Evolutionary conservation across 2,888 invertebrate genomes (phyloP), one percentile per base, ranked within the genome.

Genomic region (Petrolisthes cinctipes): DNA sequence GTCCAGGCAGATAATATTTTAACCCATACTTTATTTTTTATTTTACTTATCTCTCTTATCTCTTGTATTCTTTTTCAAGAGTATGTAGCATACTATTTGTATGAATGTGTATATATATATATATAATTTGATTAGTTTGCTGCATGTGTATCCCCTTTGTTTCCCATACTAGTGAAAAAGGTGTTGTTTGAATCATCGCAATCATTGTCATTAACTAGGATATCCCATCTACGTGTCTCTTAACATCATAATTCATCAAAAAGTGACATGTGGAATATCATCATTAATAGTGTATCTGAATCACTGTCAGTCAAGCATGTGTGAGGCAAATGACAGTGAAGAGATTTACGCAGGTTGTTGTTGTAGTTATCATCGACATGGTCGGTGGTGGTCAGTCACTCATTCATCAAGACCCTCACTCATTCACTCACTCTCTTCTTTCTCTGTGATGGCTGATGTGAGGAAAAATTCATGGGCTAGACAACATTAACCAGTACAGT

Each of bases 1-100:
- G 87, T 88, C 87, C 87, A 81, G 87, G 81, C 87, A 84, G 79
- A 88, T 76, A 84, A 84, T 79, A 57, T n/a, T 75, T 54, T 61
- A 68, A 54, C 51, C 78, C 57, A 61, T 61, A 68, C 78, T 54
- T 56, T 81, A 56, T 83, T 76, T 78, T 83, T 79, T 51, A 61
- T 53, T 57, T 78, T 54, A 73, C 17, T 61, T 79, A 79, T 79
- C 37, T 85, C 23, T 7, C 11, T 14, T 79, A 54, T 66, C 76
- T 73, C 37, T 51, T 61, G 73, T 82, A 54, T 75, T 61, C 20
- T 83, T 54, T 83, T 17, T 54, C 17, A 75, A 75, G 81, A 73
- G 61, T 81, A 81, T 81, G 81, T 84, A 84, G 84, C 61, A 81
- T 80, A 81, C 81, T 79, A 76, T 83, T n/a, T 86, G 82, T 73